Evolutionary conservation across 2,113 vertebrate genomes (phyloP).

Genomic region (Bufo gargarizans): DNA sequence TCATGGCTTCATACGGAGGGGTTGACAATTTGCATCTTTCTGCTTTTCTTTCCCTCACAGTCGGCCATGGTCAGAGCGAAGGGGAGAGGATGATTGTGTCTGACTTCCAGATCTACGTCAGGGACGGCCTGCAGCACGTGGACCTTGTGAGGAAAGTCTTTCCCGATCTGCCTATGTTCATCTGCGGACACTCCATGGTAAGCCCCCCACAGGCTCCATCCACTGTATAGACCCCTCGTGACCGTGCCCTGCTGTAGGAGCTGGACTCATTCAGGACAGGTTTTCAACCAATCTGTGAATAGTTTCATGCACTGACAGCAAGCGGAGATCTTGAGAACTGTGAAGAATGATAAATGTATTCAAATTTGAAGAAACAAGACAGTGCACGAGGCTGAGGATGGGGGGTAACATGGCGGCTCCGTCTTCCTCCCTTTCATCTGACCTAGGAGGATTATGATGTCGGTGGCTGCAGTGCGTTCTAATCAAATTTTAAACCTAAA

Average conservation of each 20-base stretch:
- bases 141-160: constrained; percentile 83
- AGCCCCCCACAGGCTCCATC: constrained; percentile 30
- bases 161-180: constrained; percentile 83
- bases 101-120: constrained; percentile 89
- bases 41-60: constrained; percentile 68
- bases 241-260: background rate
- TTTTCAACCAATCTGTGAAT: background rate
- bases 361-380: background rate
- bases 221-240: too few species aligned
- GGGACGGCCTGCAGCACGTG: constrained; percentile 90
- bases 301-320: background rate
- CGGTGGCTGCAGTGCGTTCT: background rate
- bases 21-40: background rate
- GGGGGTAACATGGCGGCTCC: background rate
- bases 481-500: background rate
- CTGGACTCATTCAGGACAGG: background rate
- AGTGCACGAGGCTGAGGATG: background rate
- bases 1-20: background rate
- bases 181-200: constrained; percentile 97
- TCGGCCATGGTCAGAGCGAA: constrained; percentile 95
- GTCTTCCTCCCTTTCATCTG: background rate
- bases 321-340: background rate
- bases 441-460: background rate
- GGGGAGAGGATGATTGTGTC: constrained; percentile 90
- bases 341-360: background rate